phyloP scores from a whole-genome alignment of 1,140 invertebrate genomes.

The Marisa cornuarietis region DNA sequence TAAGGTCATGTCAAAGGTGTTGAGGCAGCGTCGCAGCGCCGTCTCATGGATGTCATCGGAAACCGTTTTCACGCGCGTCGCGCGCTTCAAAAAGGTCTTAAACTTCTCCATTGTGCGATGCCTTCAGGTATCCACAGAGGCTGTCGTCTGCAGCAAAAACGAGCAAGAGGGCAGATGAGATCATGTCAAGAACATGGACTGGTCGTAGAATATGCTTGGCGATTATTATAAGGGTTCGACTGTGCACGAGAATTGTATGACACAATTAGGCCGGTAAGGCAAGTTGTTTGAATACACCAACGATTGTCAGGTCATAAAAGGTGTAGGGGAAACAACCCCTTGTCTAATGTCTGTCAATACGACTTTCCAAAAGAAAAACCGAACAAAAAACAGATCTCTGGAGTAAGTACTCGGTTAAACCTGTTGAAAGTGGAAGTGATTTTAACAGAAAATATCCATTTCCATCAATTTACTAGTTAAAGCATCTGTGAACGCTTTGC shows the following conservation, averaged over 20 bases:
- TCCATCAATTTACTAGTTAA: too few species aligned
- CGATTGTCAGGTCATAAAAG: too few species aligned
- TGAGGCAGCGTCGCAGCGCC: constrained; percentile 86
- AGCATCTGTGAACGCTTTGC: too few species aligned
- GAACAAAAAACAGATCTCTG: too few species aligned
- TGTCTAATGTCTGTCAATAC: too few species aligned
- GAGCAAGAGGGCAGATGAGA: not conserved
- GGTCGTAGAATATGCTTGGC: not conserved
- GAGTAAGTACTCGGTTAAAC: too few species aligned
- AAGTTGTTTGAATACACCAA: too few species aligned
- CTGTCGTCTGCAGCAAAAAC: not conserved
- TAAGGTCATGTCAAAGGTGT: constrained; percentile 81
- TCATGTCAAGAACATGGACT: not conserved
- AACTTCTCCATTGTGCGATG: constrained; percentile 21
- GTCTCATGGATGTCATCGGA: constrained; percentile 76
- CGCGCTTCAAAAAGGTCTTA: constrained; percentile 56
- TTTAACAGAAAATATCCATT: too few species aligned
- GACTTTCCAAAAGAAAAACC: too few species aligned
- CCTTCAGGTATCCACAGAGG: not conserved
- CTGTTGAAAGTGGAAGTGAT: too few species aligned
- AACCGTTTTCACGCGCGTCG: constrained; percentile 58
- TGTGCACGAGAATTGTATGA: not conserved
- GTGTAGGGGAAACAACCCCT: too few species aligned
- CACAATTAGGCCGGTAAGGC: too few species aligned
- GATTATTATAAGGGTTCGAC: not conserved